A percentile compares a stretch with the other conserved stretches of the same genome.
Conservation (phyloP, 2,113 vertebrate species). For the Dolichallabes microphthalmus region DNA sequence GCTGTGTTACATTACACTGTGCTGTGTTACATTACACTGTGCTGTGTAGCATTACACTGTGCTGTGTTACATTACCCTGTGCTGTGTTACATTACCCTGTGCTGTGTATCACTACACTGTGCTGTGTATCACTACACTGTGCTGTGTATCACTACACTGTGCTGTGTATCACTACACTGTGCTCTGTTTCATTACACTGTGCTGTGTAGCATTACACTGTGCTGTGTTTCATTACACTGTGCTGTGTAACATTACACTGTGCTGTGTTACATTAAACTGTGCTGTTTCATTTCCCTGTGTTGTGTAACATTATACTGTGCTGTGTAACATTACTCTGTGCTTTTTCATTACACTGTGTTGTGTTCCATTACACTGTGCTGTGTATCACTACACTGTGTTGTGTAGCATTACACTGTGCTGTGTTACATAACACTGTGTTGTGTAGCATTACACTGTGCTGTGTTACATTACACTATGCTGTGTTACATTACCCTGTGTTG, state of each 20-base stretch:
- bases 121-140: not conserved
- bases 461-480: not conserved
- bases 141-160: not conserved
- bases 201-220: not conserved
- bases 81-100: not conserved
- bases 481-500: too few species aligned
- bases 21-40: not conserved
- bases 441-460: not conserved
- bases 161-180: not conserved
- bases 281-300: not conserved
- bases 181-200: not conserved
- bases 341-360: not conserved
- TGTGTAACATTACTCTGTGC: not conserved
- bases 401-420: not conserved
- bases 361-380: too few species aligned
- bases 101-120: not conserved
- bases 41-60: not conserved
- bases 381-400: not conserved
- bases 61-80: not conserved
- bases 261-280: not conserved
- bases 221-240: too few species aligned
- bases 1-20: not conserved
- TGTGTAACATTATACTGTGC: not conserved
- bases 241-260: not conserved
- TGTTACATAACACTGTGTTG: not conserved